Percentiles rank a stretch among this genome's conserved stretches.
Conservation (phyloP, 2,888 invertebrate genomes). For the Acleris cristana region DNA sequence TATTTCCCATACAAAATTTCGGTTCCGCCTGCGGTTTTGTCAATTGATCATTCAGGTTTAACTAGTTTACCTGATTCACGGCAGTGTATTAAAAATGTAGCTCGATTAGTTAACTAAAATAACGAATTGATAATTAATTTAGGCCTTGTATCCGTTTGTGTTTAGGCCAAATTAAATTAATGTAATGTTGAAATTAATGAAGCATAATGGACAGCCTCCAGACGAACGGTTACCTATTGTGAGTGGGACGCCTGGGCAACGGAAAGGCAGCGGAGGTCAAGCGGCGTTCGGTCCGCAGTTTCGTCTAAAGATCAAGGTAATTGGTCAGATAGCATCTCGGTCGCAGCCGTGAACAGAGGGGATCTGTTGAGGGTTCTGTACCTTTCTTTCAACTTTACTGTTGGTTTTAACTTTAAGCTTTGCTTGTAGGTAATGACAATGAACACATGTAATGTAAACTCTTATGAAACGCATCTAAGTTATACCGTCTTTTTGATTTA, state of each 20-base stretch:
- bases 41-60: not conserved
- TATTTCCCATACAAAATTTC: conserved; percentile 28
- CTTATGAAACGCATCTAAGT: too few relatives aligned
- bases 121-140: not conserved
- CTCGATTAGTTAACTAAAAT: not conserved
- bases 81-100: not conserved
- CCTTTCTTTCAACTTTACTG: not conserved
- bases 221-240: conserved; percentile 8
- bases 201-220: conserved; percentile 14
- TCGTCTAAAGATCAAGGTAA: conserved; percentile 72
- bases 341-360: conserved; percentile 42
- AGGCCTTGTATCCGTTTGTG: not conserved
- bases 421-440: too few relatives aligned
- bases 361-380: conserved; percentile 27
- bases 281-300: conserved; percentile 50
- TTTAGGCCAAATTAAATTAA: not conserved
- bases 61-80: not conserved
- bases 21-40: conserved; percentile 12
- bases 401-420: not conserved
- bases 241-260: conserved; percentile 34
- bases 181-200: conserved; percentile 1
- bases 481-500: too few relatives aligned
- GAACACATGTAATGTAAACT: too few relatives aligned
- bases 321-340: conserved; percentile 52
- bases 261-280: conserved; percentile 59